Conservation (phyloP, 2,888 invertebrate genomes). For the Oligia latruncula region DNA sequence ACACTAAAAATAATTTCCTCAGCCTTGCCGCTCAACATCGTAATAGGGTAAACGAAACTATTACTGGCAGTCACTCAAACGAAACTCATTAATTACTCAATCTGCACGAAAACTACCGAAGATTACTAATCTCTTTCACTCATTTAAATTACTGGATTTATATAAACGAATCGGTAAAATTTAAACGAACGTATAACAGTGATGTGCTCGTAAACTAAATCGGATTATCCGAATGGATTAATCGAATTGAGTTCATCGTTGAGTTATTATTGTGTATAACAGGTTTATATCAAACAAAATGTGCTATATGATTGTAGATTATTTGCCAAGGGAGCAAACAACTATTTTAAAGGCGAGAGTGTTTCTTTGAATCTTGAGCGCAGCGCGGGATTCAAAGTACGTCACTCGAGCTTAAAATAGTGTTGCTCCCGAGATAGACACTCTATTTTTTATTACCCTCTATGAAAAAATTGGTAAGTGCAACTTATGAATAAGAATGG, state of each 20-base stretch:
- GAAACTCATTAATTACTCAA: constrained; percentile 45
- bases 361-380: too few relatives aligned
- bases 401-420: too few relatives aligned
- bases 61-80: constrained; percentile 58
- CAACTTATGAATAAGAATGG: too few relatives aligned
- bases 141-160: constrained; percentile 34
- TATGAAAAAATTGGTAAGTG: too few relatives aligned
- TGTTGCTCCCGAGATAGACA: too few relatives aligned
- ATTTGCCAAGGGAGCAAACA: too few relatives aligned
- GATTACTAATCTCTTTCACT: constrained; percentile 29
- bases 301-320: neutral
- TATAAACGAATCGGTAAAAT: constrained; percentile 26
- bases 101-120: constrained; percentile 38
- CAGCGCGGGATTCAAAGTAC: too few relatives aligned
- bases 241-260: constrained; percentile 28
- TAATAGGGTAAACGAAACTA: constrained; percentile 1
- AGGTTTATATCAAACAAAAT: constrained; percentile 14
- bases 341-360: too few relatives aligned
- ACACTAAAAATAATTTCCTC: constrained; percentile 1
- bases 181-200: constrained; percentile 13
- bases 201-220: constrained; percentile 36
- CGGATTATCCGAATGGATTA: constrained; percentile 11
- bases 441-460: too few relatives aligned
- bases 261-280: constrained; percentile 20
- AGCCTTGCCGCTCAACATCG: neutral